These are phyloP conservation scores for Lottia gigantea DNA, from an alignment of 2,888 invertebrate species.

Conservation along the genomic window DNA sequence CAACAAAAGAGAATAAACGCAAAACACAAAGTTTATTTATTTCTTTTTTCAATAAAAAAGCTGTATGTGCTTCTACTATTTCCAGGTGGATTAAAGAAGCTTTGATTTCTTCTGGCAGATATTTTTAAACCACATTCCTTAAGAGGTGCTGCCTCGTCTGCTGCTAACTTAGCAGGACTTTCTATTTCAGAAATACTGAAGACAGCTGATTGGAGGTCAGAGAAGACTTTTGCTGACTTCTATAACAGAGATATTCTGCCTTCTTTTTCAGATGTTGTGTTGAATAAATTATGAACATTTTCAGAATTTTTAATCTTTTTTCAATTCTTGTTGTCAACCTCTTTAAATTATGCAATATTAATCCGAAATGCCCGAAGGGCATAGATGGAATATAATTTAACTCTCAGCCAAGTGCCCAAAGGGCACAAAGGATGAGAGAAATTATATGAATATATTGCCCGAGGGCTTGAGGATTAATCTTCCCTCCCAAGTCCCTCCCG, in stretches of 20 bases:
- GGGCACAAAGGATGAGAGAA: conserved; percentile 1
- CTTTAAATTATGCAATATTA: not conserved
- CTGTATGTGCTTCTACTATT: not conserved
- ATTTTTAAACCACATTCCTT: conserved; percentile 15
- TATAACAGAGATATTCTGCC: conserved; percentile 15
- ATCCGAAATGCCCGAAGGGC: conserved; percentile 4
- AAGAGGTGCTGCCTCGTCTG: conserved; percentile 16
- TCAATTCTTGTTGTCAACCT: not conserved
- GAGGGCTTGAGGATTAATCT: conserved; percentile 1
- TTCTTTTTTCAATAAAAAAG: not conserved
- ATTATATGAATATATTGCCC: conserved; percentile 1
- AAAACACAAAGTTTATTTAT: not conserved
- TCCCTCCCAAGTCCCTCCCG: not conserved
- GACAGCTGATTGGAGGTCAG: conserved; percentile 22
- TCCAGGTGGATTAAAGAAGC: conserved; percentile 14
- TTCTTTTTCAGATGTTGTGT: not conserved
- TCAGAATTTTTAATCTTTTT: not conserved
- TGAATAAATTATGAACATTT: not conserved
- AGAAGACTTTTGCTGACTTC: conserved; percentile 14
- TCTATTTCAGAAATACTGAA: conserved; percentile 11
- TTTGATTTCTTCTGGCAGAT: not conserved
- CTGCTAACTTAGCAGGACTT: conserved; percentile 12
- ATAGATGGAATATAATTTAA: not conserved
- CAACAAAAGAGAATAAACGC: not conserved
- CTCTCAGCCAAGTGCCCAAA: not conserved